Percentiles rank a stretch among this genome's conserved stretches.
These are phyloP conservation scores for Leptinotarsa lineolata DNA, from an alignment of 1,140 invertebrate species.

Conservation along the genomic window DNA sequence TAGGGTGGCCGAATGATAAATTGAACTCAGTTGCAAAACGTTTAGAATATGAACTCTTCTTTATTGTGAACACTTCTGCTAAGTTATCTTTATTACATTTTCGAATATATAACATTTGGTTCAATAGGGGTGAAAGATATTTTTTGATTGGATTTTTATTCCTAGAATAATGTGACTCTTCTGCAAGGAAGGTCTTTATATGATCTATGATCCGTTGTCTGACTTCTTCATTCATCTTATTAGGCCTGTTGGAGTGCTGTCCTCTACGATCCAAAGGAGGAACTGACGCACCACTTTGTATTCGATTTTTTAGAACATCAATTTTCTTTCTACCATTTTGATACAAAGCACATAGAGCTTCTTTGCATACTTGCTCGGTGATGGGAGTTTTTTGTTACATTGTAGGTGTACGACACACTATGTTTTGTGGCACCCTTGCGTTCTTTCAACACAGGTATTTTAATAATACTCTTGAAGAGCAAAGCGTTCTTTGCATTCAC, in stretches of 20 bases:
- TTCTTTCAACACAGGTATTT: neutral
- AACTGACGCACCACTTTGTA: neutral
- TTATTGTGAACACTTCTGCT: too few relatives aligned
- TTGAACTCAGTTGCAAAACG: too few relatives aligned
- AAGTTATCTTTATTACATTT: too few relatives aligned
- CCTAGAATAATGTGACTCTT: neutral
- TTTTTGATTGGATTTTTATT: neutral
- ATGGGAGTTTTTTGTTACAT: neutral
- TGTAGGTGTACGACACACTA: neutral
- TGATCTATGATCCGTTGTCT: neutral
- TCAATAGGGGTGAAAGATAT: constrained; percentile 4
- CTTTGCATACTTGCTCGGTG: neutral
- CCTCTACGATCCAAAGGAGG: neutral
- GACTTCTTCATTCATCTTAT: neutral
- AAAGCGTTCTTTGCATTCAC: too few relatives aligned
- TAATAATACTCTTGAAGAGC: too few relatives aligned
- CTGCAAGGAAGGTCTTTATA: neutral
- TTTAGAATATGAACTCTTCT: too few relatives aligned
- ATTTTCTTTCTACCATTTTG: neutral
- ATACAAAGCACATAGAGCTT: neutral
- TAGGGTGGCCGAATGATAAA: too few relatives aligned
- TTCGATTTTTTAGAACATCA: neutral
- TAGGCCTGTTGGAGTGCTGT: neutral
- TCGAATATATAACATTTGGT: neutral
- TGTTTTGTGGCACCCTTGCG: neutral